Evolutionary conservation across 2,888 invertebrate species (phyloP).

Genomic region (Hirudinaria manillensis): DNA sequence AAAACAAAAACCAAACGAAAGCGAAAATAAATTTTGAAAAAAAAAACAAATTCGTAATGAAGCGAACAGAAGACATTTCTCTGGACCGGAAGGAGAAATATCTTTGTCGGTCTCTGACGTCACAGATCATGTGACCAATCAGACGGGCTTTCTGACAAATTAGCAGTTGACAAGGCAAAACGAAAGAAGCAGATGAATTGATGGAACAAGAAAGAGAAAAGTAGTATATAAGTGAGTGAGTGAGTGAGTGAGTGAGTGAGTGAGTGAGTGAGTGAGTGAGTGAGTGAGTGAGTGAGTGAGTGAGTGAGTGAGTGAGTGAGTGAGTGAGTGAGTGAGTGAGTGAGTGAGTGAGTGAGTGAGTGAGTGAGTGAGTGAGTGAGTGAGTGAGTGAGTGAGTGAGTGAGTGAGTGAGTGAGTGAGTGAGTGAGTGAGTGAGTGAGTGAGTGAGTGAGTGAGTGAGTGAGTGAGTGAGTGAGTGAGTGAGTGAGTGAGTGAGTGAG

Average conservation of each 20-base stretch:
- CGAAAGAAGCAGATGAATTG: constrained; percentile 29
- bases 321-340: constrained; percentile 27
- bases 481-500: not conserved
- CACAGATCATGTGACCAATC: constrained; percentile 31
- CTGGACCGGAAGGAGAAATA: not conserved
- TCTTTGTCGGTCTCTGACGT: constrained; percentile 11
- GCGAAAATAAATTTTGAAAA: too few relatives aligned
- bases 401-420: constrained; percentile 27
- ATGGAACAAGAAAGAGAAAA: constrained; percentile 14
- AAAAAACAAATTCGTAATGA: too few relatives aligned
- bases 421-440: constrained; percentile 26
- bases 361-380: constrained; percentile 27
- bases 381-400: constrained; percentile 28
- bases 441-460: constrained; percentile 30
- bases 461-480: constrained; percentile 27
- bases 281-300: constrained; percentile 25
- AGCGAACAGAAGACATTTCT: too few relatives aligned
- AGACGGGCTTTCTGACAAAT: constrained; percentile 31
- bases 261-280: constrained; percentile 26
- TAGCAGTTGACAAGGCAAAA: constrained; percentile 22
- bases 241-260: constrained; percentile 24
- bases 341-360: constrained; percentile 24
- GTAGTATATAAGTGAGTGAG: constrained; percentile 11
- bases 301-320: constrained; percentile 27
- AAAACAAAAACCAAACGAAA: too few relatives aligned